A percentile compares a stretch with the other conserved stretches of the same genome.
These are phyloP conservation scores for Limnephilus auricula DNA, from an alignment of 2,888 invertebrate species.

Conservation along the genomic window DNA sequence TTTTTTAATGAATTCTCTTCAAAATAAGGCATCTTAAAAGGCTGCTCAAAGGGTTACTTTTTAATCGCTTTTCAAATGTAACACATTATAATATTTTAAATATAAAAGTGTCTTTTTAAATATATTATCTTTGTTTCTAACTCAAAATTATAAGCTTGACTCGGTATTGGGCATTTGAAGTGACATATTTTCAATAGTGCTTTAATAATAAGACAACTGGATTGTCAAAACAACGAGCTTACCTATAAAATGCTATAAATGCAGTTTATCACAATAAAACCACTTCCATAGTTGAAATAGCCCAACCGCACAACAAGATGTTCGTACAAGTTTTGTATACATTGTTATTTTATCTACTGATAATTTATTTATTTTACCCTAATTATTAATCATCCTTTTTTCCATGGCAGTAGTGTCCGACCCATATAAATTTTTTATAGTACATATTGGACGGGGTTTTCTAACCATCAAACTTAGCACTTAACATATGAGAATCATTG, in stretches of 20 bases:
- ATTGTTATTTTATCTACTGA: not conserved
- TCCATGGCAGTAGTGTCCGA: not conserved
- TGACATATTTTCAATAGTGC: not conserved
- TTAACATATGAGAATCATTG: conserved; percentile 16
- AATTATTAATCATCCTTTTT: not conserved
- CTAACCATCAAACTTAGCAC: not conserved
- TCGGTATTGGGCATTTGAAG: not conserved
- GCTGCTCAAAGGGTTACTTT: not conserved
- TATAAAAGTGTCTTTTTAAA: too few relatives aligned
- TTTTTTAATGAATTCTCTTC: not conserved
- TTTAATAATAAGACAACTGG: not conserved
- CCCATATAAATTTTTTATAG: not conserved
- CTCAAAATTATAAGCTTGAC: not conserved
- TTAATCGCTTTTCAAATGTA: not conserved
- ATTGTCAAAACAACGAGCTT: not conserved
- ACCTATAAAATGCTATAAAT: not conserved
- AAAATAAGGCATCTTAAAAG: not conserved
- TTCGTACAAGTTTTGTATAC: conserved; percentile 12
- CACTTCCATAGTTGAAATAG: conserved; percentile 7
- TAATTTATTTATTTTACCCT: conserved; percentile 14
- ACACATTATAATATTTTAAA: too few relatives aligned
- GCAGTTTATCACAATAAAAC: not conserved
- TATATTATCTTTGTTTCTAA: not conserved
- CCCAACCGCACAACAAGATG: not conserved
- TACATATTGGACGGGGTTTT: not conserved